Conservation (phyloP, 1,140 invertebrate genomes). For the Drosophila persimilis region DNA sequence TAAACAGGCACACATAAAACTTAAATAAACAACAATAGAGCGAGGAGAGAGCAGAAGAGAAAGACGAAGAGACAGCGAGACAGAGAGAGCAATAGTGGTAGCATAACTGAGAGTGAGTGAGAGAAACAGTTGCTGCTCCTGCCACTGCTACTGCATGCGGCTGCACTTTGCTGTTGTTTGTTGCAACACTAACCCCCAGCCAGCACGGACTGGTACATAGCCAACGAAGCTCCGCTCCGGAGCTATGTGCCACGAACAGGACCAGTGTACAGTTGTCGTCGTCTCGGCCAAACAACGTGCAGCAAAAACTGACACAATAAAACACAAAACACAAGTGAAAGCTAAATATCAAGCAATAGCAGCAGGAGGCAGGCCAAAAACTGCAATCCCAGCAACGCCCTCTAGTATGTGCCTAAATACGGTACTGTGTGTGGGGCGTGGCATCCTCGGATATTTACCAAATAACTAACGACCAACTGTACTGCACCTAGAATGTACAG, state of each 20-base stretch:
- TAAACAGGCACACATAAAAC: conserved; percentile 81
- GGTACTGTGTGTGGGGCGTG: conserved; percentile 31
- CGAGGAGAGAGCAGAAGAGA: conserved; percentile 14
- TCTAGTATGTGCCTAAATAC: conserved; percentile 24
- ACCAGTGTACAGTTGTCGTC: conserved; percentile 13
- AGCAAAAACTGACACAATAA: conserved; percentile 70
- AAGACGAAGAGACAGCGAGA: neutral
- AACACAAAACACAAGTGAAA: conserved; percentile 66
- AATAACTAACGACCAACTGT: conserved; percentile 48
- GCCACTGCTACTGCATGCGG: conserved; percentile 33
- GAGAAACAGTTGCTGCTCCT: conserved; percentile 7
- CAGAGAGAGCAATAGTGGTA: conserved; percentile 11
- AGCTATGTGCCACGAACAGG: conserved; percentile 14
- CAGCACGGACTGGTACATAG: conserved; percentile 37
- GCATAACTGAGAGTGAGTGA: conserved; percentile 26
- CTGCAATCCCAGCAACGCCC: conserved; percentile 68
- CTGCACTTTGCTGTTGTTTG: conserved; percentile 79
- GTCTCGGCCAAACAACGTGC: conserved; percentile 76
- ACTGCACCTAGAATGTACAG: conserved; percentile 14
- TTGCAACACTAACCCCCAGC: conserved; percentile 69
- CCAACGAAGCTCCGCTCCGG: conserved; percentile 23
- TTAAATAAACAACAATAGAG: conserved; percentile 81
- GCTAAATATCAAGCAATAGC: conserved; percentile 79
- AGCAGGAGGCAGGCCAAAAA: conserved; percentile 53
- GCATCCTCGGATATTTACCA: conserved; percentile 68